Conservation (phyloP, 1,140 invertebrate genomes). For the Varroa destructor region DNA sequence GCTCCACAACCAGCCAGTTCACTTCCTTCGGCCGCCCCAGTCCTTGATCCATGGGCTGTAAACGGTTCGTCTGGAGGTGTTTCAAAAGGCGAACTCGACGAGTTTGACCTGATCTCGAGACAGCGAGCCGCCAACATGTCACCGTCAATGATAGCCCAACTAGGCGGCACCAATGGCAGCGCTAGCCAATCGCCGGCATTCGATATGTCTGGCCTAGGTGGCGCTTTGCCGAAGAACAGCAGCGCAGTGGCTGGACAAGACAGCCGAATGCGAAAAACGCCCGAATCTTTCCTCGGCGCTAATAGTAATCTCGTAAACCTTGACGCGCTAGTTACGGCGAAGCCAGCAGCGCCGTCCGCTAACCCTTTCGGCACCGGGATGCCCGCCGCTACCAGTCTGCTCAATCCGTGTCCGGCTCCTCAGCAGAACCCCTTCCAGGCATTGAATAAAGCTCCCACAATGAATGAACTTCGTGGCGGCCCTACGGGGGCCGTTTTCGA, state of each 20-base stretch:
- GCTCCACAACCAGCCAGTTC: slow-evolving; percentile 39
- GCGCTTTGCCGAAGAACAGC: slow-evolving; percentile 43
- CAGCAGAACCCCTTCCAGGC: slow-evolving; percentile 27
- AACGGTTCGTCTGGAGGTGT: slow-evolving; percentile 11
- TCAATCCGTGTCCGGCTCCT: neutral
- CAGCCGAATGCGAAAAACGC: slow-evolving; percentile 56
- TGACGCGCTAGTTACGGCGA: slow-evolving; percentile 69
- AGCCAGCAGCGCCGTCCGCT: slow-evolving; percentile 30
- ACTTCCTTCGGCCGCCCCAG: slow-evolving; percentile 14
- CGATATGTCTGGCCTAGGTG: slow-evolving; percentile 51
- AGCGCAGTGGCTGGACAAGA: slow-evolving; percentile 40
- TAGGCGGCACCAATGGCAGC: slow-evolving; percentile 34
- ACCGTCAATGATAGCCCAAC: slow-evolving; percentile 3
- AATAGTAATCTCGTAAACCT: slow-evolving; percentile 85
- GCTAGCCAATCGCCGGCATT: slow-evolving; percentile 52
- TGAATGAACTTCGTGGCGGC: slow-evolving; percentile 23
- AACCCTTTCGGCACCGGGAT: slow-evolving; percentile 11
- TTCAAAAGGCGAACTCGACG: slow-evolving; percentile 33
- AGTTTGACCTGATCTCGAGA: slow-evolving; percentile 31
- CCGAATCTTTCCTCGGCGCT: slow-evolving; percentile 80
- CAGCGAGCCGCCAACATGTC: slow-evolving; percentile 33
- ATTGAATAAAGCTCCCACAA: slow-evolving; percentile 18
- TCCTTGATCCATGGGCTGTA: slow-evolving; percentile 31
- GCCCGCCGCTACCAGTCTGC: neutral
- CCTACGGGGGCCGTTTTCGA: neutral